These are phyloP conservation scores for Lethocerus indicus DNA, from an alignment of 1,140 invertebrate species.

Conservation along the genomic window DNA sequence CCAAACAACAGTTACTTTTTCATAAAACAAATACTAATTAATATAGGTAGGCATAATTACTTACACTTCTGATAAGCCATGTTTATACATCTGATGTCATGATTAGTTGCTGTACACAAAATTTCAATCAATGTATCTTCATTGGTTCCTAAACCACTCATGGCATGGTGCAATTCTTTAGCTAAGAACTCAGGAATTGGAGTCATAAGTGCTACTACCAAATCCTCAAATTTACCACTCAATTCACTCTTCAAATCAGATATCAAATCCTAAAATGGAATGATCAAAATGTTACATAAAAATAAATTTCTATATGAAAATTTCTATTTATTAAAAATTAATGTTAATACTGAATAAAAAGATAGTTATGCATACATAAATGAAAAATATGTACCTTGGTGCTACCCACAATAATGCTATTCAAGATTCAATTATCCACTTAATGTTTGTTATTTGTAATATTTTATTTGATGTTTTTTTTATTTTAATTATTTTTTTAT, in stretches of 20 bases:
- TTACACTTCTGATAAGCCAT: slow-evolving; percentile 62
- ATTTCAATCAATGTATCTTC: slow-evolving; percentile 79
- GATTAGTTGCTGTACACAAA: slow-evolving; percentile 71
- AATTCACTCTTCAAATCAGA: slow-evolving; percentile 81
- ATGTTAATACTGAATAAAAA: too few relatives aligned
- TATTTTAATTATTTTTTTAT: too few relatives aligned
- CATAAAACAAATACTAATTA: slow-evolving; percentile 1
- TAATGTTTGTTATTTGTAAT: too few relatives aligned
- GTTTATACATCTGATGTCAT: slow-evolving; percentile 67
- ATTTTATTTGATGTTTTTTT: too few relatives aligned
- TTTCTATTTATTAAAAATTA: too few relatives aligned
- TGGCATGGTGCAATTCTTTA: slow-evolving; percentile 68
- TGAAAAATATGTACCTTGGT: slow-evolving; percentile 14
- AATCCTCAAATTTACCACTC: slow-evolving; percentile 76
- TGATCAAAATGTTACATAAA: not conserved
- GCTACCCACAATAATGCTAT: too few relatives aligned
- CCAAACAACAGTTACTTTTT: not conserved
- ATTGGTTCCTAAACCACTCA: slow-evolving; percentile 64
- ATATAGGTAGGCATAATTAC: slow-evolving; percentile 22
- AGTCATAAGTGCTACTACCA: slow-evolving; percentile 74
- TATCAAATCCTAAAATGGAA: slow-evolving; percentile 55
- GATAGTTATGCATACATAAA: too few relatives aligned
- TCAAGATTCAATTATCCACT: too few relatives aligned
- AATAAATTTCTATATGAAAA: too few relatives aligned
- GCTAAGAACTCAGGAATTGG: slow-evolving; percentile 76